Percentiles rank a stretch among this genome's conserved stretches.
phyloP scores from a whole-genome alignment of 2,888 invertebrate species.

The Leuctra nigra region DNA sequence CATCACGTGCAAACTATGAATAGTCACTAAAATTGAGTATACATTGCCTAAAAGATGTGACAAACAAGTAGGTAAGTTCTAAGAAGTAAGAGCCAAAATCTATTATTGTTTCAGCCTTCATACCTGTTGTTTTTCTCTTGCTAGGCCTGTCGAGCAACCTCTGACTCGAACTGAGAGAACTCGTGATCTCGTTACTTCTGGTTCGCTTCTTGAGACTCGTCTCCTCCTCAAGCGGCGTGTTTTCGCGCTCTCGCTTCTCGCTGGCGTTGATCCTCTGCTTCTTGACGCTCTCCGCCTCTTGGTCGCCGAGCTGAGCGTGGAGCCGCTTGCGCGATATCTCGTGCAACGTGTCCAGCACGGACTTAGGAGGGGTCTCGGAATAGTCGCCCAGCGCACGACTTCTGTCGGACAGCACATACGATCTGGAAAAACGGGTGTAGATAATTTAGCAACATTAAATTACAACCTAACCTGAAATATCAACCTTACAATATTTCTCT shows the following conservation, averaged over 20 bases:
- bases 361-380: background rate
- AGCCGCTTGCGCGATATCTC: conserved; percentile 5
- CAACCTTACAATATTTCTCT: too few species aligned
- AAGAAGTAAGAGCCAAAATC: too few species aligned
- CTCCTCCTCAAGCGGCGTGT: conserved; percentile 11
- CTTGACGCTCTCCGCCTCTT: background rate
- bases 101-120: too few species aligned
- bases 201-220: background rate
- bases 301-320: conserved; percentile 11
- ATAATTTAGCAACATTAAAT: too few species aligned
- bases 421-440: too few species aligned
- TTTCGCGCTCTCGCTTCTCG: conserved; percentile 7
- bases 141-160: conserved; percentile 6
- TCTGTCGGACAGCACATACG: background rate
- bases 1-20: too few species aligned
- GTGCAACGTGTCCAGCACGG: conserved; percentile 7
- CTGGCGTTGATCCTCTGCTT: background rate
- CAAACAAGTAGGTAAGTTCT: too few species aligned
- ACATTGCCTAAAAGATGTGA: too few species aligned
- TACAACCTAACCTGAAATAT: too few species aligned
- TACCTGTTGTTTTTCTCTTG: conserved; percentile 10
- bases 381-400: background rate
- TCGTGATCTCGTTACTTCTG: conserved; percentile 19
- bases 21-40: too few species aligned
- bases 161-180: conserved; percentile 21